Base-by-base conservation (phyloP, 1,140 invertebrate species). In the Batillaria attramentaria region DNA sequence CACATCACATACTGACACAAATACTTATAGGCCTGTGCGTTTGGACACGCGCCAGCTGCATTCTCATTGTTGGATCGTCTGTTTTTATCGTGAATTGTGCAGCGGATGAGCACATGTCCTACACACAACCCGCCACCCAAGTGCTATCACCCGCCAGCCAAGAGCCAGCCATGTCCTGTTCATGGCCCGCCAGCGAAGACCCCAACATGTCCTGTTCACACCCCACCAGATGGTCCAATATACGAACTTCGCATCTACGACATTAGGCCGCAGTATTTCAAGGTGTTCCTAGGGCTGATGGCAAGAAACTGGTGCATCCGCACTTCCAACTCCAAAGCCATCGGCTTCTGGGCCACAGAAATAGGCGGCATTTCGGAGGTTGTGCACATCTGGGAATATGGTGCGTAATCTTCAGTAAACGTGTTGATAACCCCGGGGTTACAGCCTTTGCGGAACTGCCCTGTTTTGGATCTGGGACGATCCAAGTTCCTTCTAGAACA, bases 301-400 rank as follows among this genome's bases (percentile, higher is more conserved):
- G 28, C 24, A 2, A 39, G 31, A 35, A 39, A 75, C 57, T 75
- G 73, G 73, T n/a, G 39, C 1, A 39, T 75, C 5, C 73, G 73
- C 20, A 41, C 57, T 28, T 50, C 73, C 10, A 37, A 75, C 31
- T 75, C 73, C 57, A 41, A 65, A 35, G 20, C 31, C 18, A n/a
- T 75, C 35, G 73, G 73, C 5, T 75, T 54, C 37, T 75, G 73
- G 73, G 62, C 62, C 46, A 60, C 73, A 28, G 73, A 75, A 24
- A 33, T 75, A 2, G 73, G 73, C 20, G 57, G 57, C 50, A 75
- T 75, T 57, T 62, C 35, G 41, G 73, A 75, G 39, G 57, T 54
- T 18, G 54, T 75, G 10, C 73, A 75, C 39, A 33, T 75, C 20
- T 75, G 73, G 73, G 54, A 75, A 31, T 75, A 75, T 75, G 73